Conservation (phyloP, 2,113 vertebrate genomes). For the Ophthalmolycus amberensis region DNA sequence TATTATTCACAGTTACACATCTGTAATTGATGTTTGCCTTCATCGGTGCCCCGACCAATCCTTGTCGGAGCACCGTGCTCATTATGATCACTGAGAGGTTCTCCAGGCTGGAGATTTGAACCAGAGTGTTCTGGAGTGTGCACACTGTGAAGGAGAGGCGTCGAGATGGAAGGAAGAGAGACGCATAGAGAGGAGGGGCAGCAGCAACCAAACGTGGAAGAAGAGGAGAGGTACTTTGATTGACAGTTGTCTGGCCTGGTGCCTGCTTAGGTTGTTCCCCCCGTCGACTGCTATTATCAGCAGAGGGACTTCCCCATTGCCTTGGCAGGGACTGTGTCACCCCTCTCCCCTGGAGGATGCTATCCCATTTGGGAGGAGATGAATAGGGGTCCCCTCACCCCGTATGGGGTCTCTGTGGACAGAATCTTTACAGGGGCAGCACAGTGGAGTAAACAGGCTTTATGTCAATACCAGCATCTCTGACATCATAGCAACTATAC, state of each 20-base stretch:
- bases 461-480: constrained; percentile 73
- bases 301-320: constrained; percentile 79
- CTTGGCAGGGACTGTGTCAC: constrained; percentile 79
- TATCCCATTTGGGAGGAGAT: constrained; percentile 81
- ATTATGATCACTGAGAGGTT: constrained; percentile 56
- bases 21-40: constrained; percentile 59
- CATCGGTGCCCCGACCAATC: constrained; percentile 28
- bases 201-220: constrained; percentile 49
- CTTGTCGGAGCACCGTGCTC: constrained; percentile 49
- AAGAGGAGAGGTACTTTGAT: constrained; percentile 72
- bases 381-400: constrained; percentile 81
- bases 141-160: constrained; percentile 45
- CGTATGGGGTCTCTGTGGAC: constrained; percentile 77
- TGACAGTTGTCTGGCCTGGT: constrained; percentile 82
- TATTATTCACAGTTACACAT: constrained; percentile 55
- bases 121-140: constrained; percentile 38
- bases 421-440: constrained; percentile 73
- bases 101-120: constrained; percentile 46
- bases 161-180: constrained; percentile 39
- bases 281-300: constrained; percentile 82
- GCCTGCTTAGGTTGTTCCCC: constrained; percentile 82
- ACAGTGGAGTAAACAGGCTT: constrained; percentile 78
- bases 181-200: constrained; percentile 45
- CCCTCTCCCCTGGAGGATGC: constrained; percentile 81
- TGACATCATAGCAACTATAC: constrained; percentile 31